Evolutionary conservation across 2,888 invertebrate species (phyloP).

Genomic region (Nemoura dubitans): DNA sequence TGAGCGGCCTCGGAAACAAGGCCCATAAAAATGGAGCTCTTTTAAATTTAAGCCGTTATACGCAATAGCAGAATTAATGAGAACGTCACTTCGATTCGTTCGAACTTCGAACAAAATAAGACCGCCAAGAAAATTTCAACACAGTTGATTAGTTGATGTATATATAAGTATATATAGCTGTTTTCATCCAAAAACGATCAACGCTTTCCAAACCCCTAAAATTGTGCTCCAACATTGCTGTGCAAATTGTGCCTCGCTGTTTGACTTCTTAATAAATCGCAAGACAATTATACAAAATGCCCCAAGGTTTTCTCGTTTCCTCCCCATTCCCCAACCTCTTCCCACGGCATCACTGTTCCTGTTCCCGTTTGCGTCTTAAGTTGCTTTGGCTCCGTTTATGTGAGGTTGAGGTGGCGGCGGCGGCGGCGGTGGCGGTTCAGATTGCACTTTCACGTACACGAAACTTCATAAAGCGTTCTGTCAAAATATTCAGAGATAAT

Average conservation of each 20-base stretch:
- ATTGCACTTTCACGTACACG: constrained; percentile 23
- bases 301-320: constrained; percentile 26
- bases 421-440: constrained; percentile 1
- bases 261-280: constrained; percentile 45
- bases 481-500: constrained; percentile 43
- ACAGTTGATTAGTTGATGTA: neutral
- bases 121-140: neutral
- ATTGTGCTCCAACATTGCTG: constrained; percentile 18
- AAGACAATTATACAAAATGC: constrained; percentile 43
- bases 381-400: constrained; percentile 3
- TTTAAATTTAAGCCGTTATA: neutral
- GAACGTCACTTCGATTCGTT: neutral
- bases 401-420: neutral
- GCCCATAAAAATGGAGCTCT: neutral
- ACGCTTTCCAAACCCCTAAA: constrained; percentile 8
- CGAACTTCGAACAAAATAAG: neutral
- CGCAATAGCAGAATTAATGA: neutral
- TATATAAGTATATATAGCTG: neutral
- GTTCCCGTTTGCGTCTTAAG: neutral
- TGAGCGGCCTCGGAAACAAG: too few species aligned
- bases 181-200: neutral
- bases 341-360: neutral
- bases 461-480: constrained; percentile 42
- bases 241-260: constrained; percentile 31
- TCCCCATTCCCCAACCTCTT: neutral